Conservation (phyloP, 2,113 vertebrate species). For the Burhinus bistriatus region DNA sequence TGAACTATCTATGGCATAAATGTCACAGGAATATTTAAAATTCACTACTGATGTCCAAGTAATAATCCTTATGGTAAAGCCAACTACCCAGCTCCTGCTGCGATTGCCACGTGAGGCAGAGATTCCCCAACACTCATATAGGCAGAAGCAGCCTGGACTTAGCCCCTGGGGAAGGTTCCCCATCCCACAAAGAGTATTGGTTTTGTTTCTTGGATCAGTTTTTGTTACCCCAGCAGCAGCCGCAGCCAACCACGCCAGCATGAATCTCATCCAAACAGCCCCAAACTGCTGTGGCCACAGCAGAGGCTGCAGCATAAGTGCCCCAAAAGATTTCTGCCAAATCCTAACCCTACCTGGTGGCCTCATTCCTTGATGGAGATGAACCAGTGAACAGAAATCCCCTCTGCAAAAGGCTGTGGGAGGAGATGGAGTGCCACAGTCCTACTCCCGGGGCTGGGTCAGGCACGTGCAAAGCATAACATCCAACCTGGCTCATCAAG, state of each 20-base stretch:
- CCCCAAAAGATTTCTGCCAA: neutral
- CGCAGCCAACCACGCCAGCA: fast-evolving
- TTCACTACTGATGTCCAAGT: neutral
- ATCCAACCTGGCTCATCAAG: neutral
- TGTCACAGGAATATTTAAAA: neutral
- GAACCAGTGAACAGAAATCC: neutral
- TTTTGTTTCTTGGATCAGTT: neutral
- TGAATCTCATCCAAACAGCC: neutral
- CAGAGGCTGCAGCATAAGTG: neutral
- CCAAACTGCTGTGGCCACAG: neutral
- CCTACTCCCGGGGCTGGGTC: neutral
- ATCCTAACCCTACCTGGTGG: neutral
- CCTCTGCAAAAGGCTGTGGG: fast-evolving
- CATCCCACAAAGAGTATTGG: fast-evolving
- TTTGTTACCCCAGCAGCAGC: neutral
- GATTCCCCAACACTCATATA: neutral
- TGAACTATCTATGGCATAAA: neutral
- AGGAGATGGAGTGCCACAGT: neutral
- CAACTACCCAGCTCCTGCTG: neutral
- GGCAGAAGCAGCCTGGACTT: neutral
- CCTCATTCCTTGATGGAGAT: neutral
- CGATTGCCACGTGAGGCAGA: neutral
- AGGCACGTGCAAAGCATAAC: fast-evolving
- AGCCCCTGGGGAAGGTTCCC: neutral
- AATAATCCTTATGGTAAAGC: neutral